Percentiles rank a stretch among this genome's conserved stretches.
phyloP scores from a whole-genome alignment of 2,797 vertebrate species.

The Poeciliopsis paucimaculata region DNA sequence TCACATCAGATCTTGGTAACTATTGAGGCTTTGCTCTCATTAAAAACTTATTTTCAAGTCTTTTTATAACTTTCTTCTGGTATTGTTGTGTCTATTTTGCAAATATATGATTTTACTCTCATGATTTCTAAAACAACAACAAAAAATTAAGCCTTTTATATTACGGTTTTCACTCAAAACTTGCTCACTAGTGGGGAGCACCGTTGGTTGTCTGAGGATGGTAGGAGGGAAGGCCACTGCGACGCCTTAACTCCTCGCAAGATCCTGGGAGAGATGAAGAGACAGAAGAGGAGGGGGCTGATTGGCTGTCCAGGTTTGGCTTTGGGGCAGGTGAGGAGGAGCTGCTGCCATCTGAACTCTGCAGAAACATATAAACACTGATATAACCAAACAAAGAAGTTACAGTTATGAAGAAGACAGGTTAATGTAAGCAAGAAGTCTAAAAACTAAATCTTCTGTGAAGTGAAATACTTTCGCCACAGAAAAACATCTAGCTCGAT shows the following conservation, averaged over 20 bases:
- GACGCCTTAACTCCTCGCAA: constrained; percentile 86
- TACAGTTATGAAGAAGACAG: not conserved
- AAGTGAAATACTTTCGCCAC: not conserved
- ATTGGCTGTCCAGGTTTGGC: constrained; percentile 78
- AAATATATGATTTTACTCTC: too few species aligned
- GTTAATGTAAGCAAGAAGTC: not conserved
- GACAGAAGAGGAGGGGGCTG: constrained; percentile 50
- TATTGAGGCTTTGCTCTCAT: too few species aligned
- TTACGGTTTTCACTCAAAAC: not conserved
- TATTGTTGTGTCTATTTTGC: not conserved
- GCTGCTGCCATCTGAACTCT: constrained; percentile 82
- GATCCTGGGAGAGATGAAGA: constrained; percentile 62
- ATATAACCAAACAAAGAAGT: not conserved
- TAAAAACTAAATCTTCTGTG: not conserved
- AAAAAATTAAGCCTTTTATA: not conserved
- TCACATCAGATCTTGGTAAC: too few species aligned
- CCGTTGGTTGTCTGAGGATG: constrained; percentile 74
- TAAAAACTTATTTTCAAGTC: too few species aligned
- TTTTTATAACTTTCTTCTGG: too few species aligned
- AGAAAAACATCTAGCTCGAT: constrained; percentile 1
- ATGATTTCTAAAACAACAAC: not conserved
- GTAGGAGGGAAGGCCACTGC: constrained; percentile 74
- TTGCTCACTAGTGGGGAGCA: constrained; percentile 86
- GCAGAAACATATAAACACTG: constrained; percentile 22
- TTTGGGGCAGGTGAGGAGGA: constrained; percentile 53